Evolutionary conservation across 2,888 invertebrate species (phyloP), one percentile per base, ranked within the genome.

Genomic region (Toxonevra muliebris): DNA sequence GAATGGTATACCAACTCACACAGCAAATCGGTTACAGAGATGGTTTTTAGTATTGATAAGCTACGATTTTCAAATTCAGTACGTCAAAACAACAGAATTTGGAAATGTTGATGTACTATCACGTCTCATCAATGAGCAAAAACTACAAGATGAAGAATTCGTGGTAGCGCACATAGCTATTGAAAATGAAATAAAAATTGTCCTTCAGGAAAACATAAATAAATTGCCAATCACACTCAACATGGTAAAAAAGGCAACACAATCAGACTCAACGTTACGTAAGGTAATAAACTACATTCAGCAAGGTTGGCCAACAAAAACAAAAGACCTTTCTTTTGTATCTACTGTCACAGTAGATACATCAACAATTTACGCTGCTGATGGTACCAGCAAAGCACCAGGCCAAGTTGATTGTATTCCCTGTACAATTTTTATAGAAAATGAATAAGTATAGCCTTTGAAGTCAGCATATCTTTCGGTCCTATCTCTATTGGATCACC

Each of bases 1-100:
- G 73, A 69, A 67, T 41, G 76, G 71, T n/a, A 80, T 73, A 70
- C 80, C 74, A 48, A 71, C 20, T 60, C 74, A 19, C 20, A 65
- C 61, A n/a, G 69, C 69, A 19, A 69, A 71, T 45, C 50, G 61
- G 11, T 43, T 69, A 11, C 69, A 69, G 48, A 43, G 66, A 48
- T 71, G 71, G 71, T 62, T 69, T 1, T 20, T 71, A 1, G 17
- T 42, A 42, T 13, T 58, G 19, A 41, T 58, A n/a, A 42, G 53
- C 41, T 62, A 62, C 53, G 53, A 62, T 42, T 62, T 62, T 12
- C 53, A 62, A 15, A 20, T 53, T 42, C 52, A 42, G 30, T 53
- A 17, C 19, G 17, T 62, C 42, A 53, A 41, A 8, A 53, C 42
- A 10, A 61, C 2, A 17, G 53, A 19, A 17, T 61, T 61, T 41